Evolutionary conservation across 1,140 invertebrate genomes (phyloP), one percentile per base, ranked within the genome.

Genomic region (Rhagoletis pomonella): DNA sequence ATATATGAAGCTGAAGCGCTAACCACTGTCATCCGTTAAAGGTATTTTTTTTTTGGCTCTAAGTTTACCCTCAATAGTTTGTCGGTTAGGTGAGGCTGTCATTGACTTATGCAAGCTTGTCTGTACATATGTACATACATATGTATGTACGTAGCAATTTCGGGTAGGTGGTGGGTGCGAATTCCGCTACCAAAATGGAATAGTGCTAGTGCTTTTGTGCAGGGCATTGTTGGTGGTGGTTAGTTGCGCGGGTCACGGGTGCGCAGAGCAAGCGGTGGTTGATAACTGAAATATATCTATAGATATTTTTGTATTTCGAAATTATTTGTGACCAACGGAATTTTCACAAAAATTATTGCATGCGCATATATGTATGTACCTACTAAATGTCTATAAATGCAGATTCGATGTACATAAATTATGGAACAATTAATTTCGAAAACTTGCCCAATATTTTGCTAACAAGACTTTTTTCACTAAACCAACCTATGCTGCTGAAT

Each of bases 191-290:
- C 10, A 62, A 29, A 29, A 29, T 29, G 29, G 29, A 29, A 62
- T 62, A 62, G 60, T n/a, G 60, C 60, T 14, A 14, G 17, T 62
- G 60, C 12, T 14, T 62, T 62, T n/a, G 60, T 4, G n/a, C 4
- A 17, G 60, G 9, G 14, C 12, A 1, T 50, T 42, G 42, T 17
- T 73, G 44, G 42, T 73, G 47, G 47, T 81, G 73, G 73, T 55
- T 81, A 55, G n/a, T 81, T 81, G 73, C 73, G 47, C 73, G 47
- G 73, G 73, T 81, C 73, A 81, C 44, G 73, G 50, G 73, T 55
- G 73, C n/a, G n/a, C 29, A n/a, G 50, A 44, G 55, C 19, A 47
- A 55, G 50, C 50, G 73, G 73, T 81, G 73, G 73, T 81, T 81
- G 44, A 81, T 81, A 81, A 29, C 29, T 29, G 29, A 29, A 29